Base-by-base conservation (phyloP, 2,888 invertebrate genomes). In the Philereme transversata region DNA sequence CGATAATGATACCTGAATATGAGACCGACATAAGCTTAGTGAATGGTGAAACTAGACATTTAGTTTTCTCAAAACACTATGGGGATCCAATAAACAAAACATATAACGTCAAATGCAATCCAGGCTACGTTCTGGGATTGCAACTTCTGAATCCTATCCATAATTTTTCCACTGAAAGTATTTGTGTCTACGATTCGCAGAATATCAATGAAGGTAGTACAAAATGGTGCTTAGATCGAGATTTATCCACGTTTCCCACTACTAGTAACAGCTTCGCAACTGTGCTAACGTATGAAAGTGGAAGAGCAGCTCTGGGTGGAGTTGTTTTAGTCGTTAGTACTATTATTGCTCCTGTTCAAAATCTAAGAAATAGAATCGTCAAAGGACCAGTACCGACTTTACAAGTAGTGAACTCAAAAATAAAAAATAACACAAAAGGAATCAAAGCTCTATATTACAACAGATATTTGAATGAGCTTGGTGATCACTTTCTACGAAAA, bases 71-170 rank as follows among this genome's bases (percentile, higher is more conserved):
- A n/a, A 94, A 94, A 79, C 85, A 92, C 47, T 92, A 93, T 2
- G 94, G 93, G 4, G 94, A 95, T 71, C 93, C 83, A 55, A 87
- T 95, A 33, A 82, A 81, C 0, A 92, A 94, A 73, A 93, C 92
- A 5, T 94, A 96, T 68, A 93, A 93, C 61, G 94, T 96, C 4
- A 93, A 93, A 73, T 96, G 97, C 70, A 95, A 95, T 63, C 97
- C 97, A 3, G 97, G 97, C 4, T 97, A 95, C 82, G 97, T 97
- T 0, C 94, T 98, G 52, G 98, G 98, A 5, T 94, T 99, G 48
- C 97, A 98, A 83, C 94, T 99, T 10, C 87, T 99, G 4, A 98
- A 98, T 88, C 98, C 98, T 0, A 96, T 98, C 62, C 96, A 97
- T 72, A 97, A 97, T 79, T 95, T 96, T 63, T 97, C 97, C 55